Base-by-base conservation (phyloP, 2,113 vertebrate genomes). In the Chitala chitala region DNA sequence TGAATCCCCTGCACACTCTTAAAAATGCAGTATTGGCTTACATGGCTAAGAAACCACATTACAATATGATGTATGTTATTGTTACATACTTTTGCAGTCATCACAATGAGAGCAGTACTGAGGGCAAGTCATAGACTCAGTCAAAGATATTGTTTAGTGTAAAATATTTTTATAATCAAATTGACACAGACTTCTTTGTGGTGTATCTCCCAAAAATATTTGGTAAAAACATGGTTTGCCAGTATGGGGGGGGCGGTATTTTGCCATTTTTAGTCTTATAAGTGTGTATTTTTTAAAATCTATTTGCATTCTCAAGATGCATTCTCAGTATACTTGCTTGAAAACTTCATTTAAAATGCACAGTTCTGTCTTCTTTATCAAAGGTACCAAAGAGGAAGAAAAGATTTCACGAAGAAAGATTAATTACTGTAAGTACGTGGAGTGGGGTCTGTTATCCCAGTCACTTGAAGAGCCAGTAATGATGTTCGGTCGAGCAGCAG, bases 321-420 rank as follows among this genome's bases (percentile, higher is more conserved):
- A 3, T 33, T 63, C 3, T 63, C 29, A 63, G 33, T 63, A 20
- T 38, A 38, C 3, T 24, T 5, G 59, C 17, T 36, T 63, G 38
- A 36, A 46, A 46, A 12, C n/a, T n/a, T n/a, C n/a, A 46, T 12
- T 36, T 38, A 38, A 33, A 29, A 63, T 26, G 33, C 31, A 20
- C 38, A 26, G 29, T 36, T 15, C 33, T 63, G 59, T 63, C 33
- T 38, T 38, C 9, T 20, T 63, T 13, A 33, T 33, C n/a, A n/a
- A n/a, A n/a, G n/a, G n/a, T n/a, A n/a, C n/a, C n/a, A n/a, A n/a
- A n/a, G n/a, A n/a, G n/a, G n/a, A n/a, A n/a, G n/a, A n/a, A n/a
- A n/a, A 36, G 59, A 63, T 63, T 33, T 63, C n/a, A n/a, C n/a
- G n/a, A n/a, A 20, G 59, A 17, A 33, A 63, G 59, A 63, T 63